Conservation (phyloP, 2,113 vertebrate genomes). For the Pycnonotus jocosus region DNA sequence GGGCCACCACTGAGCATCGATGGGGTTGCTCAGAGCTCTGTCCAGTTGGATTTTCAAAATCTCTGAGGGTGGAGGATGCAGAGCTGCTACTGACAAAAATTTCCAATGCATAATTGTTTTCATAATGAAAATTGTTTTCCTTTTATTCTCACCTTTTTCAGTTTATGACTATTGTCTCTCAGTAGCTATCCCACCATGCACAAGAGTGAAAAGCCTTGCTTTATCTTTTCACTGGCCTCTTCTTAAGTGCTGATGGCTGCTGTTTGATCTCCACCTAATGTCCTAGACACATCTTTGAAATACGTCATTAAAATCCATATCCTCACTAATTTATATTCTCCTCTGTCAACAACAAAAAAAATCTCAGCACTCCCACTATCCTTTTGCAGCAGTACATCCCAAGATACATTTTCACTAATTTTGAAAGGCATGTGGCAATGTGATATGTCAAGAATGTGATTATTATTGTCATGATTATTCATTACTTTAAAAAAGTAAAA, state of each 20-base stretch:
- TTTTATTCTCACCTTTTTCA: background rate
- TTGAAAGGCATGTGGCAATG: background rate
- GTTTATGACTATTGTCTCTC: background rate
- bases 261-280: background rate
- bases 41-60: background rate
- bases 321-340: background rate
- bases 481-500: background rate
- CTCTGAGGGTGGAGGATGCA: background rate
- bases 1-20: background rate
- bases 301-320: background rate
- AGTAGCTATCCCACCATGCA: background rate
- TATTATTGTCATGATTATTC: background rate
- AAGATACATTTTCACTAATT: background rate
- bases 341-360: background rate
- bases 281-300: background rate
- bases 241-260: background rate
- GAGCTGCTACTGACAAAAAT: background rate
- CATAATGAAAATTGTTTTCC: background rate
- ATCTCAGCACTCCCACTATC: background rate
- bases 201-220: background rate
- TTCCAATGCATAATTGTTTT: background rate
- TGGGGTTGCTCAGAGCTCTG: background rate
- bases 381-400: background rate
- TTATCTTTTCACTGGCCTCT: background rate
- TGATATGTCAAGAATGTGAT: background rate